Evolutionary conservation across 2,888 invertebrate genomes (phyloP), one percentile per base, ranked within the genome.

Genomic region (Caenorhabditis sp.): DNA sequence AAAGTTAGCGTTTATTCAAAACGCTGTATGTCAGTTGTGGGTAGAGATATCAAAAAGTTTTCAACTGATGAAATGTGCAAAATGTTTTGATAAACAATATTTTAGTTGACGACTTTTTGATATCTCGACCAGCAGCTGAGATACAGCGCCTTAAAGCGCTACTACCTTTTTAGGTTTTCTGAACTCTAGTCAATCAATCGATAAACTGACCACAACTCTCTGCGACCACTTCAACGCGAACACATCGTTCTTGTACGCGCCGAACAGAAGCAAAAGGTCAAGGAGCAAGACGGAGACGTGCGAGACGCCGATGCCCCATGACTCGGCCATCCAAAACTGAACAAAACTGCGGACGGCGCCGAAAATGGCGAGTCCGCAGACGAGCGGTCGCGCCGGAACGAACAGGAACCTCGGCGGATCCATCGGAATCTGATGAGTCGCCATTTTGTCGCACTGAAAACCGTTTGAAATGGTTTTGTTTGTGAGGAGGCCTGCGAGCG

Each of bases 181-280:
- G 30, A 30, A 30, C 30, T n/a, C n/a, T n/a, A 39, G 11, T 11
- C 8, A 4, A 39, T 5, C 30, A 13, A 6, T 4, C 30, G 24
- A 8, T 24, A 39, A 20, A 56, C 66, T 50, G 24, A 68, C 68
- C 43, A 59, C 59, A 32, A 68, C 68, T 13, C 68, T 50, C 41
- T 68, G 68, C 43, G 68, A 58, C 68, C 68, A 68, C 24, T 68
- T 68, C 41, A 68, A 41, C 35, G 68, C 68, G 35, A 68, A 43
- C 24, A 68, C 68, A 24, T 59, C 50, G 45, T 68, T 68, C 45
- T 52, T 58, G 15, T 35, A 52, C 6, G 68, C 68, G 22, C 68
- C 68, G 17, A 68, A 50, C 5, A 68, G 13, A 2, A 68, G 68
- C 2, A 68, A 52, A 13, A 50, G 13, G 22, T 68, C 68, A 5